phyloP scores from a whole-genome alignment of 2,113 vertebrate species.

The Tychaedon coryphoeus region DNA sequence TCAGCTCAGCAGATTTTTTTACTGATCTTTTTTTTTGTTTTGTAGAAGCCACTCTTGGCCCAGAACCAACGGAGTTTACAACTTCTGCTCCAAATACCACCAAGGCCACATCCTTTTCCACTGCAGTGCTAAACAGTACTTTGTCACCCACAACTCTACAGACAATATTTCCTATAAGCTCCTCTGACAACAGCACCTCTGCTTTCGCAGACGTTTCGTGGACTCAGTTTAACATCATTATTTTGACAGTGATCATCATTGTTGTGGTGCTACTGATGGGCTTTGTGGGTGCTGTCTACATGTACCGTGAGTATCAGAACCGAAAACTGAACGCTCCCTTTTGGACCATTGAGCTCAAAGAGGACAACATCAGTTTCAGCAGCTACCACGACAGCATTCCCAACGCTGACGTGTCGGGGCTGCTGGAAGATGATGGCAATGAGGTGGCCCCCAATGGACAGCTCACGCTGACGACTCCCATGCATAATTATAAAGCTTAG shows the following conservation, averaged over 20 bases:
- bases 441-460: constrained; percentile 93
- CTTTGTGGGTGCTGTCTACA: constrained; percentile 95
- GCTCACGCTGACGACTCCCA: constrained; percentile 86
- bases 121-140: constrained; percentile 67
- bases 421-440: constrained; percentile 91
- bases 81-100: constrained; percentile 69
- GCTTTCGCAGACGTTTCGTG: constrained; percentile 90
- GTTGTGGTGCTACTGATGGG: constrained; percentile 92
- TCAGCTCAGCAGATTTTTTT: neutral
- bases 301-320: constrained; percentile 95
- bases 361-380: constrained; percentile 99
- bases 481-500: constrained; percentile 89
- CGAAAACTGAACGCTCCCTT: constrained; percentile 97
- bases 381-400: constrained; percentile 99
- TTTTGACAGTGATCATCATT: constrained; percentile 93
- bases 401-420: constrained; percentile 90
- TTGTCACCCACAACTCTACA: constrained; percentile 69
- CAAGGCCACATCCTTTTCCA: constrained; percentile 63
- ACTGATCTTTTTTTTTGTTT: constrained; percentile 43
- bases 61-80: constrained; percentile 60
- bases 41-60: constrained; percentile 66
- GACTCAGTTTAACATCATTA: constrained; percentile 97
- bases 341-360: constrained; percentile 98
- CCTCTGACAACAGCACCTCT: constrained; percentile 86
- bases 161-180: constrained; percentile 77